Evolutionary conservation across 2,888 invertebrate genomes (phyloP), one percentile per base, ranked within the genome.

Genomic region (Panorpa germanica): DNA sequence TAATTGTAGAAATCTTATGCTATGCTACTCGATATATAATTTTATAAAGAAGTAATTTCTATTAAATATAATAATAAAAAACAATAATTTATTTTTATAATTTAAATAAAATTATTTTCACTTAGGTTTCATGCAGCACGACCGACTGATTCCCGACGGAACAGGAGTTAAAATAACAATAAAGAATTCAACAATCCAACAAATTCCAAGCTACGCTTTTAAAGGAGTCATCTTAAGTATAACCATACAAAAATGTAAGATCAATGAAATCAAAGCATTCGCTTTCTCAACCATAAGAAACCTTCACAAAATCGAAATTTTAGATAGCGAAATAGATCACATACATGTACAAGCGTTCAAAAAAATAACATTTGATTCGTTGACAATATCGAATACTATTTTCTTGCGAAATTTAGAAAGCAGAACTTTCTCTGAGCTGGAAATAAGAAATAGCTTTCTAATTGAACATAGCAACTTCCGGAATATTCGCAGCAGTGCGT

Each of bases 331-430:
- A 3, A 59, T 76, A 25, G 57, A 63, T 23, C 61, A 56, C 28
- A 61, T 80, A 26, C 70, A 74, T 39, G 63, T 63, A 22, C 69
- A 81, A 52, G 68, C 78, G 3, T 80, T 83, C 43, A 83, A 81
- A 44, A 78, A 78, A 51, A 78, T 83, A 45, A 64, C 69, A 15
- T 66, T 74, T 0, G 61, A 65, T 19, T 64, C 65, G 38, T 61
- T 83, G 37, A 56, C 65, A 38, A 50, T 83, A 29, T 59, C 61
- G 23, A 69, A 72, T 4, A 68, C 73, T 13, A 52, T 45, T 8
- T 63, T 77, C 26, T 52, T 56, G 16, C 57, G 56, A 2, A 46
- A 55, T 29, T 48, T 80, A 34, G 76, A 77, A 4, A 77, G 78
- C 40, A 62, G 75, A 35, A 65, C 70, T 33, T 63, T 81, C 46